Conservation (phyloP, 2,797 vertebrate genomes). For the Apodemus agrarius region DNA sequence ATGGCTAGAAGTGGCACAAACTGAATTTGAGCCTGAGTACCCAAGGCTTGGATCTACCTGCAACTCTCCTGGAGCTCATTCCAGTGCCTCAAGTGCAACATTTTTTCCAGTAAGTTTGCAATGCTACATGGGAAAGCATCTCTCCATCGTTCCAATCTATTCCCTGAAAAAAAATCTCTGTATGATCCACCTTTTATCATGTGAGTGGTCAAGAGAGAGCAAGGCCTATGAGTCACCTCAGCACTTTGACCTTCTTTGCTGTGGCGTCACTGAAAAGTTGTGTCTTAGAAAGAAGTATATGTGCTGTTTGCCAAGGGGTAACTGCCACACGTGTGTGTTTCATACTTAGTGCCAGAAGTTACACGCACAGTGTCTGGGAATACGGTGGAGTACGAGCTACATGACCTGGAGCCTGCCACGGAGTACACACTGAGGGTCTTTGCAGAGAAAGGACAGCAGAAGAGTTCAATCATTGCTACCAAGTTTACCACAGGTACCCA, state of each 20-base stretch:
- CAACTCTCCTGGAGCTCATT: neutral
- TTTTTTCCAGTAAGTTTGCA: neutral
- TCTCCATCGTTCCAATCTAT: slow-evolving; percentile 2
- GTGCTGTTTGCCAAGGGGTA: accelerated
- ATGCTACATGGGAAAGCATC: neutral
- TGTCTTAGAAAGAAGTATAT: neutral
- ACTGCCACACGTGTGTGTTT: neutral
- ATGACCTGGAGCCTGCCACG: slow-evolving; percentile 91
- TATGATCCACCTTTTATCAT: slow-evolving; percentile 43
- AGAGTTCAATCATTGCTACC: slow-evolving; percentile 91
- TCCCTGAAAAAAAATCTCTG: slow-evolving; percentile 62
- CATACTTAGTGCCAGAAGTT: slow-evolving; percentile 90
- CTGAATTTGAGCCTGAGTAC: neutral
- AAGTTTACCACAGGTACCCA: slow-evolving; percentile 94
- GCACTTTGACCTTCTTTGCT: slow-evolving; percentile 20
- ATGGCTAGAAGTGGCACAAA: neutral
- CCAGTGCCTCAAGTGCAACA: neutral
- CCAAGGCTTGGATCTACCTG: neutral
- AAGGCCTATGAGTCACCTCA: neutral
- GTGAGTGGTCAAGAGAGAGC: slow-evolving; percentile 26
- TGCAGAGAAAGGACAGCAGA: slow-evolving; percentile 92
- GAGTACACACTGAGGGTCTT: slow-evolving; percentile 93
- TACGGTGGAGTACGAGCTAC: slow-evolving; percentile 94
- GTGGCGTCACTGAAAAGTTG: slow-evolving; percentile 31
- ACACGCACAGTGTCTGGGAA: slow-evolving; percentile 95